A percentile compares a stretch with the other conserved stretches of the same genome.
Conservation (phyloP, 2,113 vertebrate species). For the Cariama cristata region DNA sequence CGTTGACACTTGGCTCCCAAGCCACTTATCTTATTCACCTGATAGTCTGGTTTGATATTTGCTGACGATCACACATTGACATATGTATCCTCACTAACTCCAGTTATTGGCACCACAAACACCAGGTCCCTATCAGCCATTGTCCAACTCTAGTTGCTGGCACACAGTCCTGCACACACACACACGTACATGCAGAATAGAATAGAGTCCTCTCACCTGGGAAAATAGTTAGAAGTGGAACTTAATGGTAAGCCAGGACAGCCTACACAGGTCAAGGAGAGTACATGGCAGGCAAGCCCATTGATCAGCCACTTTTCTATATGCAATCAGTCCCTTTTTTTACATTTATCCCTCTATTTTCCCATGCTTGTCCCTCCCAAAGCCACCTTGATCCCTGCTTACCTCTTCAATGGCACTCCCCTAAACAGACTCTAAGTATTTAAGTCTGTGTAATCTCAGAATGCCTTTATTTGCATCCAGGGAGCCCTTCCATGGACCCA, state of each 20-base stretch:
- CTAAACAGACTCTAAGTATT: neutral
- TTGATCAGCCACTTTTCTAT: neutral
- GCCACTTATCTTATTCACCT: neutral
- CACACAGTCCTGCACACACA: neutral
- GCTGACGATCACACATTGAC: neutral
- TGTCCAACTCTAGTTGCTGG: neutral
- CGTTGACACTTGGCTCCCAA: neutral
- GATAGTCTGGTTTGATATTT: neutral
- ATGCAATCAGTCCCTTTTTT: neutral
- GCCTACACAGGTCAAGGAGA: neutral
- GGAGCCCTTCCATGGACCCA: neutral
- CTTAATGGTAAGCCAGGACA: neutral
- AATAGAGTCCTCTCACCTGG: neutral
- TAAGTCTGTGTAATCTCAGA: neutral
- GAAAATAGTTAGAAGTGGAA: neutral
- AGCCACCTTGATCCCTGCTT: neutral
- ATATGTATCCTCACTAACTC: neutral
- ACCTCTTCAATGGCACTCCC: neutral
- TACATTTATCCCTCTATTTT: neutral
- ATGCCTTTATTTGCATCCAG: neutral
- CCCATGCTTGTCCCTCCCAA: neutral
- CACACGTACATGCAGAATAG: accelerated
- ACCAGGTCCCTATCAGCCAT: neutral
- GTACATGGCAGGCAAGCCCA: neutral
- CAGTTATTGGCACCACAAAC: neutral